Base-by-base conservation (phyloP, 2,888 invertebrate genomes). In the Caenorhabditis afra region DNA sequence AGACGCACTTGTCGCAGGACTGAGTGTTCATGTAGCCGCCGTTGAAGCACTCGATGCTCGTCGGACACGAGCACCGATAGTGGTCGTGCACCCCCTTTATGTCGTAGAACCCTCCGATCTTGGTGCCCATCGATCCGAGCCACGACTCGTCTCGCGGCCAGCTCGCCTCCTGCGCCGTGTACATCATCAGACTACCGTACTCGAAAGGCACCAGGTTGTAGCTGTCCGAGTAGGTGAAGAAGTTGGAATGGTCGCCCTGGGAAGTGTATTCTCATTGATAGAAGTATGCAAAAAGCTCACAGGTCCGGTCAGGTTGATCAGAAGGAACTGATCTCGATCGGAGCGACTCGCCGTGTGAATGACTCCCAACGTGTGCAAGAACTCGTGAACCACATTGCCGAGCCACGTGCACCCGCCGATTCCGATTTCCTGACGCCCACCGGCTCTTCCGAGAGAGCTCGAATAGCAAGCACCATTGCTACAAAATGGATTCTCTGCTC, bases 1-100 rank as follows among this genome's bases (percentile, higher is more conserved):
- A 71, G 22, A 62, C 29, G 22, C 70, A 71, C 20, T 45, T 10
- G 7, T 14, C 12, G 22, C 70, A 71, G n/a, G 53, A 47, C 3
- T 61, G 12, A 18, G 70, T 53, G 22, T 62, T 71, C 0, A 55
- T 55, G 53, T 71, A 71, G n/a, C 70, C 70, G n/a, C 70, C 70
- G 16, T 71, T 61, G 7, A 45, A 18, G 23, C 62, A 71, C 3
- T 44, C 14, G n/a, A 62, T 35, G n/a, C 12, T 16, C 0, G 22
- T 62, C 0, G 45, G 18, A 16, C 70, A 71, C 1, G 20, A 11
- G 29, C 70, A 71, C 0, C 12, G 16, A 29, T 71, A 71, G n/a
- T 39, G 70, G 20, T n/a, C 11, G 47, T 62, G 53, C 14, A 71
- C 16, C 14, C 18, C 53, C 16, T 39, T 61, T 16, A 71, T 55